Conservation (phyloP, 2,113 vertebrate genomes). For the Noctilio leporinus region DNA sequence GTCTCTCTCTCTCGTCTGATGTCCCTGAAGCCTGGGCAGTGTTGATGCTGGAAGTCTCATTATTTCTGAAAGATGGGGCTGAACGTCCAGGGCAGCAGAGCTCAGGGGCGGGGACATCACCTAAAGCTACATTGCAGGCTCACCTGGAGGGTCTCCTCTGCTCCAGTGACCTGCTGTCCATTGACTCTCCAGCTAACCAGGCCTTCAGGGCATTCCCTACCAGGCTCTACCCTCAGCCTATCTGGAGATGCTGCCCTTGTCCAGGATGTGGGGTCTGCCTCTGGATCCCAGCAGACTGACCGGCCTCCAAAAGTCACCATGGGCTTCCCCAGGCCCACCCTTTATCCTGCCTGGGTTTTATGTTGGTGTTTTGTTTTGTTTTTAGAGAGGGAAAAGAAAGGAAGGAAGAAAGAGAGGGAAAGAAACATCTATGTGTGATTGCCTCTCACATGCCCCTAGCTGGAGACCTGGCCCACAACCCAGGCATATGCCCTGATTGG, state of each 20-base stretch:
- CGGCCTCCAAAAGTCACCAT: not conserved
- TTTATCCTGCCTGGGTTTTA: not conserved
- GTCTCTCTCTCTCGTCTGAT: not conserved
- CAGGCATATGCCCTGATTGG: too few relatives aligned
- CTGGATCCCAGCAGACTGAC: not conserved
- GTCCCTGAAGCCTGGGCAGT: not conserved
- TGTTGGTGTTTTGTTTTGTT: too few relatives aligned
- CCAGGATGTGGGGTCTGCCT: not conserved
- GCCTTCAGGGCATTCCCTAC: not conserved
- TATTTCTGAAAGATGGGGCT: not conserved
- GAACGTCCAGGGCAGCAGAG: not conserved
- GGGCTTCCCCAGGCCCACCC: not conserved
- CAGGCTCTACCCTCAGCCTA: not conserved
- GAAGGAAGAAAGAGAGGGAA: too few relatives aligned
- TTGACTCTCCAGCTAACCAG: not conserved
- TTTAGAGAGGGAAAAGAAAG: too few relatives aligned
- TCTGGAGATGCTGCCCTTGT: not conserved
- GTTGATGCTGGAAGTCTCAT: not conserved
- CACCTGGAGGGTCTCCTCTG: not conserved
- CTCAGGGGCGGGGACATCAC: not conserved
- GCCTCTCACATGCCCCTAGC: too few relatives aligned
- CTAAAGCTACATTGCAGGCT: not conserved
- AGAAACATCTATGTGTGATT: too few relatives aligned
- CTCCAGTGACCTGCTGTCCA: not conserved
- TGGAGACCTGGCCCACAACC: too few relatives aligned